Percentiles rank a stretch among this genome's conserved stretches.
Evolutionary conservation across 2,888 invertebrate species (phyloP).

Genomic region (Agriopis marginaria): DNA sequence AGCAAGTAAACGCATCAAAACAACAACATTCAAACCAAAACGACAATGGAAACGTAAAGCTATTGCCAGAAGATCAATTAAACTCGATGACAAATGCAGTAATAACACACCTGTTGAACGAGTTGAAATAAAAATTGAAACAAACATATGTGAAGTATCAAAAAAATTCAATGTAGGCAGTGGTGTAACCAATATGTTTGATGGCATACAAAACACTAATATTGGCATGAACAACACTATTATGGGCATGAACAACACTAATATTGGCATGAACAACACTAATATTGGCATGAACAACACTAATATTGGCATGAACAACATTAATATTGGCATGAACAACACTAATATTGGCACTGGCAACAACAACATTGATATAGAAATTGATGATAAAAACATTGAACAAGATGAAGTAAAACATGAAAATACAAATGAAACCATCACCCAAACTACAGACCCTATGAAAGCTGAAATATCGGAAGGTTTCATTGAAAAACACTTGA

Average conservation of each 20-base stretch:
- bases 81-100: conserved; percentile 14
- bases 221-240: not conserved
- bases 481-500: conserved; percentile 2
- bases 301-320: not conserved
- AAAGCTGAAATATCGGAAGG: conserved; percentile 1
- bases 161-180: conserved; percentile 16
- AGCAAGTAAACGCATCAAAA: conserved; percentile 28
- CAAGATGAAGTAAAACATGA: conserved; percentile 39
- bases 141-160: conserved; percentile 6
- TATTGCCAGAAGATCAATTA: conserved; percentile 12
- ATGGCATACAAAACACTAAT: not conserved
- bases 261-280: not conserved
- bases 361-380: not conserved
- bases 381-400: conserved; percentile 16
- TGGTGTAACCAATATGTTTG: not conserved
- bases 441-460: not conserved
- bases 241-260: not conserved
- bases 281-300: not conserved
- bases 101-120: conserved; percentile 7
- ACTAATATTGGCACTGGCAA: not conserved
- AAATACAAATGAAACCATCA: conserved; percentile 15
- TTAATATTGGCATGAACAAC: not conserved
- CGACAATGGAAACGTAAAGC: conserved; percentile 8
- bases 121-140: conserved; percentile 31
- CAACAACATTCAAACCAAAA: conserved; percentile 18